Evolutionary conservation across 2,888 invertebrate genomes (phyloP), one percentile per base, ranked within the genome.

Genomic region (Drosophila mimica): DNA sequence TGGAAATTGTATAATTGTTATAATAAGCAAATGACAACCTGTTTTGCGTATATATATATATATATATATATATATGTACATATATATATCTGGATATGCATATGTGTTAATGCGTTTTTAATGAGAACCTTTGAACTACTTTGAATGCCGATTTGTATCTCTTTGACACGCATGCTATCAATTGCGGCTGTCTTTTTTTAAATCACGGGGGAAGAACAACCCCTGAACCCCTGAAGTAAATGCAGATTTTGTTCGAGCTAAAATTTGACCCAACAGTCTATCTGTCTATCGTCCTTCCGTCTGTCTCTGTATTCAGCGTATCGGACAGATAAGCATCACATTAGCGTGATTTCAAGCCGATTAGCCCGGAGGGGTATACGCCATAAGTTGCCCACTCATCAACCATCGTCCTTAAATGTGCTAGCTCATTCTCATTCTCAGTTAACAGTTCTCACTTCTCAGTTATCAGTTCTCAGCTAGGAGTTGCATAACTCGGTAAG

Each of bases 331-430:
- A 86, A 80, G 43, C 80, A 86, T 86, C 85, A 88, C 88, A 86
- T 86, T 86, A 86, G 82, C 67, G 72, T 74, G 86, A 85, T 86
- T 82, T 73, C 71, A 77, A 88, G 83, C 85, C 74, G 85, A 84
- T 84, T 84, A 88, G 79, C 64, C 31, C 34, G 28, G 46, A 46
- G 46, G 46, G 70, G 28, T 46, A 64, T 38, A 36, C 63, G 43
- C 34, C 51, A 57, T 31, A 75, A 70, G 70, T 63, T 82, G 82
- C 83, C 28, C 58, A 72, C 51, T 88, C 86, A 85, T 80, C 57
- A 53, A 54, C 30, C 82, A 85, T 72, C 59, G 52, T 56, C 30
- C 34, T 9, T 33, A 28, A 53, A 76, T 71, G 46, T 69, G 81
- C 78, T 64, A 51, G 40, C 69, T 79, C 81, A 79, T 76, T 38